Base-by-base conservation (phyloP, 1,140 invertebrate species). In the Achroia grisella region DNA sequence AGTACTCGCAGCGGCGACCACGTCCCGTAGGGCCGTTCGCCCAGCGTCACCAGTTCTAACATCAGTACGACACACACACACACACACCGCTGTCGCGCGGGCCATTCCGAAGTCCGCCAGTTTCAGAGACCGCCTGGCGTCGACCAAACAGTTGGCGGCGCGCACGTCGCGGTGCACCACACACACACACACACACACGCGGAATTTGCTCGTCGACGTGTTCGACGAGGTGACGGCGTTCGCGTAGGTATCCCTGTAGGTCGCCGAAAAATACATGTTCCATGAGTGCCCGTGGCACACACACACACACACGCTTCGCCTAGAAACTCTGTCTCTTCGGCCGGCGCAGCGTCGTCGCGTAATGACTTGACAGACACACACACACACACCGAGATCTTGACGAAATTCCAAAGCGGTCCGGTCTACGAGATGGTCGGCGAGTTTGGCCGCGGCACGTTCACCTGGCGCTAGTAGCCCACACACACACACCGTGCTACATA, bases 21-120 rank as follows among this genome's bases (percentile, higher is more conserved):
- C 59, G 89, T 91, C 59, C 97, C 97, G 69, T 94, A 97, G 0
- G 95, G 95, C 69, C 94, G 94, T 61, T 91, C 94, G 0, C 95
- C 95, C 72, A 95, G 94, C 0, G 94, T 94, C 10, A 94, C 90
- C 29, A 96, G 91, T 69, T 96, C 95, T 65, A 93, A 94, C 0
- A 97, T 75, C 1, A 96, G 74, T 12, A 97, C 92, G 10, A 94
- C 95, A 59, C 91, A 95, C 28, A 93, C 93, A 94, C 94, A 96
- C 11, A 96, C 89, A 70, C 53, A 94, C 93, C 68, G 91, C 94
- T 73, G 95, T 92, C 1, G 92, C 90, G 30, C 95, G 87, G 1
- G 94, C 94, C 95, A 98, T 95, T 6, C 96, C 96, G 79, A 98
- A 97, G 76, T 98, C 96, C 0, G 93, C 95, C 10, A 98, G 89